Evolutionary conservation across 2,797 vertebrate species (phyloP), one percentile per base, ranked within the genome.

Genomic region (Dendrocincla fuliginosa): DNA sequence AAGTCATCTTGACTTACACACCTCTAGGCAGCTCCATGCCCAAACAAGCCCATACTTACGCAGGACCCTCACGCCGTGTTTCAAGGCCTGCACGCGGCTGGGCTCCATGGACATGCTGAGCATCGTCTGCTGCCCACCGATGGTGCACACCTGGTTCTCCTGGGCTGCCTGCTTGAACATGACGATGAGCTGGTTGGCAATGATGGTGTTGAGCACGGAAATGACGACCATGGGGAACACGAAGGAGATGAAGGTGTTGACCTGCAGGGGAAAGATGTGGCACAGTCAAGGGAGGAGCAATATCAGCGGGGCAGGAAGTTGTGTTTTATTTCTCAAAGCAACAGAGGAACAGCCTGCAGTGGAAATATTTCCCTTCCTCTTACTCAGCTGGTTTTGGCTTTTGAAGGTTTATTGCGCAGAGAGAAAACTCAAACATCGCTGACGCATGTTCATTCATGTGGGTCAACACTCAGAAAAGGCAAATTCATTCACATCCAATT

Each of bases 211-310:
- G 94, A 99, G 97, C 73, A 98, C 96, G 0, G 99, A 99, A 81
- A 99, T 99, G 97, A 98, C 97, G 7, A 98, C 98, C 99, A 99
- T 99, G 70, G 99, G 99, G 75, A 99, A 97, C 83, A 99, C 96
- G 12, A 99, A 99, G 85, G 99, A 99, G 96, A 98, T 98, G 93
- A 99, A 99, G 3, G 98, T 98, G 32, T 99, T 99, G 14, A 99
- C 98, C 99, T 99, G 98, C 16, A 1, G 32, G 64, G 23, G 32
- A 85, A 20, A 93, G 49, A 63, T 1, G 13, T 16, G n/a, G 47
- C 41, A 75, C 2, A 0, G 18, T 88, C 49, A 90, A 32, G 19
- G n/a, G 28, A 4, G 2, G 46, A 35, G 79, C 61, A 30, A 32
- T 30, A 65, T 39, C 42, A 35, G 11, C 1, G 0, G 47, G 67